A percentile compares a stretch with the other conserved stretches of the same genome.
Evolutionary conservation across 2,113 vertebrate species (phyloP).

Genomic region (Sigmodon hispidus): DNA sequence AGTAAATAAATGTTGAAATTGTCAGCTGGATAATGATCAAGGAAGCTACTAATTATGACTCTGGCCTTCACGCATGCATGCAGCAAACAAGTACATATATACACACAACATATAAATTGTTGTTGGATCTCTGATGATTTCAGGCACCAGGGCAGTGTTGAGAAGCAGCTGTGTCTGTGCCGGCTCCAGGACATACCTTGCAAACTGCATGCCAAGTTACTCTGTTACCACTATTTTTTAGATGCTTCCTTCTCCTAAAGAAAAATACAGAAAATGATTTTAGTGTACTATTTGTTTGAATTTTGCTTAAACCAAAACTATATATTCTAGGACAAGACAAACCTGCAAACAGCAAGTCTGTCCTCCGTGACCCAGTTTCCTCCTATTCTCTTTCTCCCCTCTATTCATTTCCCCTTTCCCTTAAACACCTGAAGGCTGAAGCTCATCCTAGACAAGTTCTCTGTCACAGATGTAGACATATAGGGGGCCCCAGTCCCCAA

Average conservation of each 20-base stretch:
- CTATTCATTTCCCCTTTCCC: not conserved
- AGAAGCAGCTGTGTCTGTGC: not conserved
- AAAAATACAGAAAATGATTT: slow-evolving; percentile 55
- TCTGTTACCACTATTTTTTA: not conserved
- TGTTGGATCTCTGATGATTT: not conserved
- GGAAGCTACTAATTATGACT: not conserved
- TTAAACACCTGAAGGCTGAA: not conserved
- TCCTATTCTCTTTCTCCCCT: not conserved
- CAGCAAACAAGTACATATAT: not conserved
- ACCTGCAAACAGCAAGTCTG: not conserved
- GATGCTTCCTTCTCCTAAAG: slow-evolving; percentile 62
- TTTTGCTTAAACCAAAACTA: slow-evolving; percentile 8
- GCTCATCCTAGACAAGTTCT: not conserved
- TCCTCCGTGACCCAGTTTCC: not conserved
- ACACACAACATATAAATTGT: not conserved
- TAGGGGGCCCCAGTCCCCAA: not conserved
- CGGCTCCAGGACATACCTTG: slow-evolving; percentile 7
- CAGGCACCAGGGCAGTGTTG: not conserved
- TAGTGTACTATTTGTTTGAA: slow-evolving; percentile 31
- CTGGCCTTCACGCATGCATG: not conserved
- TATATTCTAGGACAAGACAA: not conserved
- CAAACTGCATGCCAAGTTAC: not conserved
- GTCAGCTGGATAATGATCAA: not conserved
- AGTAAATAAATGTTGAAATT: not conserved
- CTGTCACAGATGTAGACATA: too few relatives aligned